phyloP scores from a whole-genome alignment of 1,140 invertebrate genomes.

The Drosophila paulistorum region DNA sequence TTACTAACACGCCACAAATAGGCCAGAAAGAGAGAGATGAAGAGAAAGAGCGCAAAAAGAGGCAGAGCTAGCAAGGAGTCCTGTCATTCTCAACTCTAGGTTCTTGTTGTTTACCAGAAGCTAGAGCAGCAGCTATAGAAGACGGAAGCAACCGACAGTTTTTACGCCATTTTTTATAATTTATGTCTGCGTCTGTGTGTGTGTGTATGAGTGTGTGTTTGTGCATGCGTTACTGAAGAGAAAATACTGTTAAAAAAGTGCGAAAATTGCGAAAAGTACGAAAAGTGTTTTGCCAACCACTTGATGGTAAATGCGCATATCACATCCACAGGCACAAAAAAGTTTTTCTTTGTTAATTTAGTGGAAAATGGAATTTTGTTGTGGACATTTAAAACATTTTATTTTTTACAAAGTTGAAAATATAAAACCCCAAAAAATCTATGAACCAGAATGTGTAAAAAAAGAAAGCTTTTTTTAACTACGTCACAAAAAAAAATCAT shows the following conservation, averaged over 20 bases:
- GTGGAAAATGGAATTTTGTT: slow-evolving; percentile 65
- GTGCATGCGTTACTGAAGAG: not conserved
- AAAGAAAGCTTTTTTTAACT: not conserved
- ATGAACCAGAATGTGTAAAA: not conserved
- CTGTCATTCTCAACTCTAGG: not conserved
- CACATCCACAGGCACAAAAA: slow-evolving; percentile 29
- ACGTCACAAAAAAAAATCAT: not conserved
- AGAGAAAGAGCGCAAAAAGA: not conserved
- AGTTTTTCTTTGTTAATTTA: slow-evolving; percentile 66
- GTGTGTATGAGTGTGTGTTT: not conserved
- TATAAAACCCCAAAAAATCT: not conserved
- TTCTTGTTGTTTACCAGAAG: not conserved
- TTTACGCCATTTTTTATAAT: slow-evolving; percentile 46
- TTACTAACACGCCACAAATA: slow-evolving; percentile 24
- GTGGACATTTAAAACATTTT: slow-evolving; percentile 34
- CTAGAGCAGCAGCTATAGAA: not conserved
- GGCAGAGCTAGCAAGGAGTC: not conserved
- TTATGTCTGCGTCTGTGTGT: slow-evolving; percentile 17
- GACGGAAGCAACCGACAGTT: slow-evolving; percentile 19
- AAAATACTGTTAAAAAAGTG: slow-evolving; percentile 21
- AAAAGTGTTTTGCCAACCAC: slow-evolving; percentile 50
- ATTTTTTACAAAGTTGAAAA: slow-evolving; percentile 19
- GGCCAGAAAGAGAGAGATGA: not conserved
- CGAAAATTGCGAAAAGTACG: slow-evolving; percentile 38
- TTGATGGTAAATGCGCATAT: slow-evolving; percentile 63